Evolutionary conservation across 2,888 invertebrate genomes (phyloP).

Genomic region (Brachynemurus nebulosus): DNA sequence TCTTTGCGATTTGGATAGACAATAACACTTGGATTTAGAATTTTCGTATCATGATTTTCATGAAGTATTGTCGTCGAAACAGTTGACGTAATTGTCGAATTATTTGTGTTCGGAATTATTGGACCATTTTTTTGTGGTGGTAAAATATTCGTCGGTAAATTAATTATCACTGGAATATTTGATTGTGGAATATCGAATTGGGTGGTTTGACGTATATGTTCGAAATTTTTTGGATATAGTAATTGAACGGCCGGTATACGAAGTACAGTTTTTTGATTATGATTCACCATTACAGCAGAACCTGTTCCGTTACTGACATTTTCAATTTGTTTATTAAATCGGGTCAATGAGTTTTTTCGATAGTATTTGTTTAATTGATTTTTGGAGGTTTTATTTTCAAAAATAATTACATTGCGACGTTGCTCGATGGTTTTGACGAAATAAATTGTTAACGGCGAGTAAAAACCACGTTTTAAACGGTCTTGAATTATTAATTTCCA

Average conservation of each 20-base stretch:
- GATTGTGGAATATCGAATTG: no score
- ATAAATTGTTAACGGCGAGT: constrained; percentile 34
- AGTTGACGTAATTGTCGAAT: not conserved
- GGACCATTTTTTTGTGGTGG: no score
- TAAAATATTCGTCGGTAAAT: not conserved
- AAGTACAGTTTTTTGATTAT: not conserved
- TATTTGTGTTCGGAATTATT: not conserved
- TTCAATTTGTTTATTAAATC: not conserved
- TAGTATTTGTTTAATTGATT: not conserved
- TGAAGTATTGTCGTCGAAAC: not conserved
- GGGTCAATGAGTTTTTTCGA: not conserved
- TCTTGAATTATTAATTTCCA: constrained; percentile 52
- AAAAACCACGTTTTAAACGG: constrained; percentile 39
- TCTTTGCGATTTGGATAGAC: not conserved
- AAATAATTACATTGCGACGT: constrained; percentile 1
- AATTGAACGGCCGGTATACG: not conserved
- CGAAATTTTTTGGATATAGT: not conserved
- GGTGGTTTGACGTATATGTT: not conserved
- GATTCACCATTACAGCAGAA: not conserved
- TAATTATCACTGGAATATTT: not conserved
- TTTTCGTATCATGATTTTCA: not conserved
- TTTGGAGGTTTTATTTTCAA: constrained; percentile 1
- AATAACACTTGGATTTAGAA: not conserved
- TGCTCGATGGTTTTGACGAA: constrained; percentile 27
- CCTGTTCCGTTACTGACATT: not conserved